These are phyloP conservation scores for Prosopocoilus inquinatus DNA, from an alignment of 2,888 invertebrate species.

Conservation along the genomic window DNA sequence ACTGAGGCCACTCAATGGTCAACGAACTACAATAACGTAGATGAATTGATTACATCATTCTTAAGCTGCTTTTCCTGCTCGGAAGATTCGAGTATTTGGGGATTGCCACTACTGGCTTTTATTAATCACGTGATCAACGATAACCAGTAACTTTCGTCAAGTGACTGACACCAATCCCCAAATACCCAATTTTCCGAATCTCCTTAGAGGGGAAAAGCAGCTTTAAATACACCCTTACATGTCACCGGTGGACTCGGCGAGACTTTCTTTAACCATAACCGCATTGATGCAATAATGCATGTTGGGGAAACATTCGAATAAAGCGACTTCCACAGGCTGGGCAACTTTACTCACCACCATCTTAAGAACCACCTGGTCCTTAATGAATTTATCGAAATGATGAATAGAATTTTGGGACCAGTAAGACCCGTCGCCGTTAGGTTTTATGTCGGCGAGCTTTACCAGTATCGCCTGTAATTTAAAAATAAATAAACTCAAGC, in stretches of 20 bases:
- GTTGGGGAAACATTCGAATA: slow-evolving; percentile 45
- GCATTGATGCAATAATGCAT: slow-evolving; percentile 55
- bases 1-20: slow-evolving; percentile 51
- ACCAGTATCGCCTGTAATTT: slow-evolving; percentile 48
- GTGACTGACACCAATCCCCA: too few species aligned
- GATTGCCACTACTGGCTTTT: too few species aligned
- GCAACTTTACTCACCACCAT: slow-evolving; percentile 43
- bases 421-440: slow-evolving; percentile 37
- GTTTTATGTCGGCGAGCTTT: slow-evolving; percentile 50
- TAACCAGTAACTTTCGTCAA: too few species aligned
- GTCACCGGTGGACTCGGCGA: slow-evolving; percentile 54
- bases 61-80: too few species aligned
- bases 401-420: slow-evolving; percentile 47
- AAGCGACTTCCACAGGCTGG: slow-evolving; percentile 43
- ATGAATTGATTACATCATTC: background rate
- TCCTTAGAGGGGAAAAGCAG: background rate
- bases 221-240: slow-evolving; percentile 46
- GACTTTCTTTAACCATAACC: slow-evolving; percentile 51
- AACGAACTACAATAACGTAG: slow-evolving; percentile 33
- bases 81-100: too few species aligned
- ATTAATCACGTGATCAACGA: too few species aligned
- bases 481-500: slow-evolving; percentile 7
- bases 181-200: too few species aligned
- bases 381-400: slow-evolving; percentile 45
- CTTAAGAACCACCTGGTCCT: slow-evolving; percentile 41